Conservation (phyloP, 2,113 vertebrate genomes). For the Vulpes vulpes region DNA sequence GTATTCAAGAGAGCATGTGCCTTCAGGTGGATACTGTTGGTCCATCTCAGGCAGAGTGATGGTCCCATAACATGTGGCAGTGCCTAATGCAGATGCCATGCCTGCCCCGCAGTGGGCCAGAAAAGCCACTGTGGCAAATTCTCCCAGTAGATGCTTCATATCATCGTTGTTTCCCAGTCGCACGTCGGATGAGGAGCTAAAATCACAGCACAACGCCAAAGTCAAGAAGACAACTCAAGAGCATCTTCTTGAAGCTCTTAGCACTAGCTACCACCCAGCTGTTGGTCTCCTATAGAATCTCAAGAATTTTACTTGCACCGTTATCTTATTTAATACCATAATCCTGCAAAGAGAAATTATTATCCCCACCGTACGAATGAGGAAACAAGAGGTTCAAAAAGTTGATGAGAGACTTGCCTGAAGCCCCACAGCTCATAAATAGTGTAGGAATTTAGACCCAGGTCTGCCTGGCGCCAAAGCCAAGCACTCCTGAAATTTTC, state of each 20-base stretch:
- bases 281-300: background rate
- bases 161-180: background rate
- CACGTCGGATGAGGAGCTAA: background rate
- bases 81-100: background rate
- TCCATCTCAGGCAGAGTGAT: background rate
- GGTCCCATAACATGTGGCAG: background rate
- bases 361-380: constrained; percentile 11
- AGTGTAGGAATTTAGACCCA: background rate
- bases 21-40: background rate
- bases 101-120: background rate
- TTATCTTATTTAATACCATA: constrained; percentile 4
- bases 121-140: background rate
- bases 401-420: background rate
- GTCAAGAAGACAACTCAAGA: background rate
- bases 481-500: constrained; percentile 33
- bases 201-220: background rate
- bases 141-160: background rate
- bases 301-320: background rate
- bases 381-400: background rate
- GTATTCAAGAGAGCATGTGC: background rate
- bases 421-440: background rate
- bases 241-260: background rate
- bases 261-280: background rate
- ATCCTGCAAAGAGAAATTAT: background rate
- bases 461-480: background rate